phyloP scores from a whole-genome alignment of 2,797 vertebrate species.

The Petrocephalus schoutedeni region DNA sequence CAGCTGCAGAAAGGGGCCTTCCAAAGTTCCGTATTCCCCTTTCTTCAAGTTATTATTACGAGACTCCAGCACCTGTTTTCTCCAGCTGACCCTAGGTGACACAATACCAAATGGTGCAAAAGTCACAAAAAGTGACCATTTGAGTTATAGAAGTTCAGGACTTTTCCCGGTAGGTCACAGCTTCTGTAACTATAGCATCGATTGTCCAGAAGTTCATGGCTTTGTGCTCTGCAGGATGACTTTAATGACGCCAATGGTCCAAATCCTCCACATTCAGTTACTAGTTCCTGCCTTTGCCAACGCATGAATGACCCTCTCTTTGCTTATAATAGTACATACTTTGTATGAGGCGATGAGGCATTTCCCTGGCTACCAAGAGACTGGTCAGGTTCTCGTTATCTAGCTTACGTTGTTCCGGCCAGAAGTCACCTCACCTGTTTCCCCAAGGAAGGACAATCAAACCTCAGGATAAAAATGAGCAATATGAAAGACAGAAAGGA shows the following conservation, averaged over 20 bases:
- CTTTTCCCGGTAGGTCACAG: background rate
- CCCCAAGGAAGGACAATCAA: background rate
- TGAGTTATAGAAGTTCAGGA: background rate
- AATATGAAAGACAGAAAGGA: background rate
- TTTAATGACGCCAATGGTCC: background rate
- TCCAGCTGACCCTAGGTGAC: background rate
- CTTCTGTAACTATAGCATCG: background rate
- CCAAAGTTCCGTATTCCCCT: background rate
- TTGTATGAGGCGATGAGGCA: background rate
- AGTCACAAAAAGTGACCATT: background rate
- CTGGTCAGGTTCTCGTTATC: background rate
- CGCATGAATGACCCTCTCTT: background rate
- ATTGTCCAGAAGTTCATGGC: background rate
- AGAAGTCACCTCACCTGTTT: background rate
- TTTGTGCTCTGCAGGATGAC: background rate
- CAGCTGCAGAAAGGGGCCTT: background rate
- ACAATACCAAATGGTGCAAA: background rate
- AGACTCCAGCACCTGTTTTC: background rate
- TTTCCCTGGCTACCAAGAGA: slow-evolving; percentile 1
- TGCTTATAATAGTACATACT: background rate
- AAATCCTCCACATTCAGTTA: slow-evolving; percentile 10
- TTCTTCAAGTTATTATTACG: background rate
- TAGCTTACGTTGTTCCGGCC: background rate
- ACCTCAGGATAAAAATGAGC: background rate
- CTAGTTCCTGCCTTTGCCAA: background rate